phyloP scores from a whole-genome alignment of 2,888 invertebrate species.

The Sarcophaga rosellei region DNA sequence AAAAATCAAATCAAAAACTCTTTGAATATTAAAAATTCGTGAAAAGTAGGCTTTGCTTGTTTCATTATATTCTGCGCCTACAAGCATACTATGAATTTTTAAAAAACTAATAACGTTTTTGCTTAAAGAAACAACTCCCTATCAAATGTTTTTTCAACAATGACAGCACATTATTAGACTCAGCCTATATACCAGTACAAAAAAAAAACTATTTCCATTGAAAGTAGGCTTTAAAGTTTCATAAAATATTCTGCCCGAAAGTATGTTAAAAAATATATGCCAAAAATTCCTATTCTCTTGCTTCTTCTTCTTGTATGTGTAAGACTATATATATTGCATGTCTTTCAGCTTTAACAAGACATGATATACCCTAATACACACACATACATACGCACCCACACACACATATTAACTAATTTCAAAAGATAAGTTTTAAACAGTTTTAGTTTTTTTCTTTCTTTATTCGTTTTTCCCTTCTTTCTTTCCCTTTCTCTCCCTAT shows the following conservation, averaged over 20 bases:
- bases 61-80: too few species aligned
- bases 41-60: too few species aligned
- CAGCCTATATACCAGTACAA: too few species aligned
- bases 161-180: too few species aligned
- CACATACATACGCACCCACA: neutral
- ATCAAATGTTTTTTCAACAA: too few species aligned
- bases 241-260: slow-evolving; percentile 21
- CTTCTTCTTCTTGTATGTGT: neutral
- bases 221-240: slow-evolving; percentile 44
- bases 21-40: too few species aligned
- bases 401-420: slow-evolving; percentile 52
- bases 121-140: too few species aligned
- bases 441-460: slow-evolving; percentile 38
- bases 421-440: slow-evolving; percentile 53
- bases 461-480: neutral
- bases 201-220: too few species aligned
- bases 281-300: slow-evolving; percentile 4
- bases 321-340: neutral
- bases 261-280: slow-evolving; percentile 29
- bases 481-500: neutral
- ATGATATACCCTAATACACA: too few species aligned
- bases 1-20: too few species aligned
- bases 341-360: neutral
- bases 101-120: too few species aligned
- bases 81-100: too few species aligned